Base-by-base conservation (phyloP, 2,888 invertebrate species). In the Brassicogethes aeneus region DNA sequence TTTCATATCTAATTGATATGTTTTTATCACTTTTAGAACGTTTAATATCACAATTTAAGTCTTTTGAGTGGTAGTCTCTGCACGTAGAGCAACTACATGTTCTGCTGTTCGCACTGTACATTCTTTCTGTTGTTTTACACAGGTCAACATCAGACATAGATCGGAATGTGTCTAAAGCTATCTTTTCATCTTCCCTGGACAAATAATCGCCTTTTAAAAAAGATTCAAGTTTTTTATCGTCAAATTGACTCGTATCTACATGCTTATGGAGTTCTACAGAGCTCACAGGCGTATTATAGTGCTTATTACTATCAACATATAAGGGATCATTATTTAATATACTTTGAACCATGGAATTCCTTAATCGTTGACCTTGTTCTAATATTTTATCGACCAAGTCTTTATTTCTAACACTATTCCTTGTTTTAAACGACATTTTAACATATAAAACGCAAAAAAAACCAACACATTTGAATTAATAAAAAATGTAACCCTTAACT, bases 171-270 rank as follows among this genome's bases (percentile, higher is more conserved):
- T 69, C 61, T 30, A 73, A 52, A 3, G 68, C 68, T 50, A 62
- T 53, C 37, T 58, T 55, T 47, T 72, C 68, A 31, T 72, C 68
- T 15, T 52, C 52, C 41, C 47, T 53, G 5, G 60, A 56, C 65
- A 71, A 66, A 33, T 65, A 60, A 43, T 70, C 67, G 2, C 70
- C 71, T 45, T 54, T 54, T 38, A 69, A 52, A 48, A 62, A 69
- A 23, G 62, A 55, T 32, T 62, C 45, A 17, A 65, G 47, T 42
- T 58, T 53, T 33, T 55, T 53, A 42, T 53, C 53, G 7, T 58
- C 54, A 5, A 48, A 42, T 39, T 2, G 40, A 30, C 15, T 23
- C 5, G 7, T 23, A 7, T 17, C 37, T 17, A 17, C 23, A 7
- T 31, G 3, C 16, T 34, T 34, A 34, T 15, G 8, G 12, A 39